Evolutionary conservation across 2,113 vertebrate genomes (phyloP).

Genomic region (Peromyscus polionotus): DNA sequence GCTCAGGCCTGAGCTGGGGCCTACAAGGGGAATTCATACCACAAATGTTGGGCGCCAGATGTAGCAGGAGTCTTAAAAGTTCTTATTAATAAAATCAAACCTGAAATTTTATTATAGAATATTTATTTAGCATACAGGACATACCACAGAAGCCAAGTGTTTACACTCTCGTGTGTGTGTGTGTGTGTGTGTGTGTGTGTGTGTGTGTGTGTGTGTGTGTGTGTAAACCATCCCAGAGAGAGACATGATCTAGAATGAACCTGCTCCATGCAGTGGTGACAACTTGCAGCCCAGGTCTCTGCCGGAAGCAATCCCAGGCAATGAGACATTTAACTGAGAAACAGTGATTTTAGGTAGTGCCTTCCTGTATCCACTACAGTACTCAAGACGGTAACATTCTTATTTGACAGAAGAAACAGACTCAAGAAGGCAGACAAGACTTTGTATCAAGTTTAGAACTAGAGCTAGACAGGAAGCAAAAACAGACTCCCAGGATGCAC

Average conservation of each 20-base stretch:
- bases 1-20: too few relatives aligned
- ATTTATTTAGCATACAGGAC: too few relatives aligned
- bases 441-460: not conserved
- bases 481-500: not conserved
- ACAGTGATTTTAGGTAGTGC: not conserved
- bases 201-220: not conserved
- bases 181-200: not conserved
- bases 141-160: too few relatives aligned
- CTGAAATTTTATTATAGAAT: too few relatives aligned
- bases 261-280: not conserved
- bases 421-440: not conserved
- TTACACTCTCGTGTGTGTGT: not conserved
- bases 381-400: not conserved
- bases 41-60: too few relatives aligned
- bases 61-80: too few relatives aligned
- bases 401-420: not conserved
- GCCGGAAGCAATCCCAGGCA: not conserved
- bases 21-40: too few relatives aligned
- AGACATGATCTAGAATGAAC: not conserved
- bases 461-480: not conserved
- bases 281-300: not conserved
- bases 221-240: not conserved
- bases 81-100: too few relatives aligned
- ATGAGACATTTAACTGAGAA: not conserved
- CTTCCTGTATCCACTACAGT: not conserved